Conservation (phyloP, 2,113 vertebrate genomes). For the Eretmochelys imbricata region DNA sequence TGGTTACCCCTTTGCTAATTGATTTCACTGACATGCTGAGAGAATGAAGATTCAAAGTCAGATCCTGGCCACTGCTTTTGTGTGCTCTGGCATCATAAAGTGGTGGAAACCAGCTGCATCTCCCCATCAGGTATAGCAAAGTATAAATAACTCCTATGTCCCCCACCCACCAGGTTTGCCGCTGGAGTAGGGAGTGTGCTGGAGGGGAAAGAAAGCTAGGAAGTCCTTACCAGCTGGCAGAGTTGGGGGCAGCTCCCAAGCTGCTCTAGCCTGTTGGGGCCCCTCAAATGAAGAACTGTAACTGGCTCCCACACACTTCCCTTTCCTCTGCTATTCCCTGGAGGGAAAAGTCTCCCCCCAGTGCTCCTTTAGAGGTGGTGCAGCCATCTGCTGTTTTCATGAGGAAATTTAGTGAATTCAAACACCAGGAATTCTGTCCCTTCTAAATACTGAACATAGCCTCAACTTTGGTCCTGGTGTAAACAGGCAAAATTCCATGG, state of each 20-base stretch:
- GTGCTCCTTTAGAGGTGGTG: background rate
- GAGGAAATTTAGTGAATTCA: background rate
- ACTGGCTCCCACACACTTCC: background rate
- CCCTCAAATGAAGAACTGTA: background rate
- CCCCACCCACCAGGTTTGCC: background rate
- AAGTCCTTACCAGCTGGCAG: background rate
- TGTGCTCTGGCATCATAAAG: background rate
- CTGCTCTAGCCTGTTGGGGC: background rate
- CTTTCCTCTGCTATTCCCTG: background rate
- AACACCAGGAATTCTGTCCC: background rate
- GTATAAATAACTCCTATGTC: background rate
- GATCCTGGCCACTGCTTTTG: background rate
- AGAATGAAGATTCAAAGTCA: background rate
- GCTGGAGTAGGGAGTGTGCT: background rate
- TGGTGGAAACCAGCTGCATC: background rate
- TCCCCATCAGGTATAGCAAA: background rate
- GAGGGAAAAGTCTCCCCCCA: background rate
- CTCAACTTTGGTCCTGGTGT: background rate
- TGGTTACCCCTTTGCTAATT: background rate
- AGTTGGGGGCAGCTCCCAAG: background rate
- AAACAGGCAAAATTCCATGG: background rate
- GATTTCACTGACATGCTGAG: background rate
- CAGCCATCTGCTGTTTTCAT: slow-evolving; percentile 48
- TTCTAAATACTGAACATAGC: background rate
- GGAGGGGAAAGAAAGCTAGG: background rate